phyloP scores from a whole-genome alignment of 2,888 invertebrate genomes.

The Octodonta nipae region DNA sequence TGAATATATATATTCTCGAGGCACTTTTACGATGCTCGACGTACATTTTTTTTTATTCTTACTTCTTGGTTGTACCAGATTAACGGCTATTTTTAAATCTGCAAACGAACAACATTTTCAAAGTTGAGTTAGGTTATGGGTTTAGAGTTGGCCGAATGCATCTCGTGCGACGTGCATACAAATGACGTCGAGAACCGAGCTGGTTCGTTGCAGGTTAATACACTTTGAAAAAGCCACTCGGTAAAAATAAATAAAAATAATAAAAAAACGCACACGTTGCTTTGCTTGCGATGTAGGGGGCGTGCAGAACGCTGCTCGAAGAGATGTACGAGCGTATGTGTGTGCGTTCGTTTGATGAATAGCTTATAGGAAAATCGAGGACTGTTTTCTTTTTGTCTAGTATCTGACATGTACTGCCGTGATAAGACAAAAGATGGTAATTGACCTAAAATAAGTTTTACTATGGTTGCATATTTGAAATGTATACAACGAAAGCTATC shows the following conservation, averaged over 20 bases:
- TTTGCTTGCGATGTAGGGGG: slow-evolving; percentile 25
- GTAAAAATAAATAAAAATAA: slow-evolving; percentile 33
- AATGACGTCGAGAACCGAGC: slow-evolving; percentile 13
- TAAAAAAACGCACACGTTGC: slow-evolving; percentile 19
- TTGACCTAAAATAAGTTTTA: no score
- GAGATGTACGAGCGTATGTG: not conserved
- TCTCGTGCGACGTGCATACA: slow-evolving; percentile 11
- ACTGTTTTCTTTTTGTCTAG: no score
- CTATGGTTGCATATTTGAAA: no score
- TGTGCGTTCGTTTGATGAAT: slow-evolving; percentile 1
- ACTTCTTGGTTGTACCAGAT: slow-evolving; percentile 26
- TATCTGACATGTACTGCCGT: no score
- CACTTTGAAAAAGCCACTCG: slow-evolving; percentile 36
- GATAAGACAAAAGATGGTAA: no score
- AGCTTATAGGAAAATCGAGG: no score
- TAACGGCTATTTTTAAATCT: slow-evolving; percentile 34
- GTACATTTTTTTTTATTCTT: slow-evolving; percentile 17
- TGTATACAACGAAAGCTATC: no score
- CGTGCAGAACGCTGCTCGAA: slow-evolving; percentile 16
- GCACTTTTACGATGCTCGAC: no score
- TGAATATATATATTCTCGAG: no score
- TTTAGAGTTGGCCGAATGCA: slow-evolving; percentile 24
- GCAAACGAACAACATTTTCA: slow-evolving; percentile 35
- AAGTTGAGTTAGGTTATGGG: slow-evolving; percentile 36
- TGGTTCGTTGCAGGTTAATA: slow-evolving; percentile 32